Evolutionary conservation across 2,888 invertebrate species (phyloP).

Genomic region (Ophion slaviceki): DNA sequence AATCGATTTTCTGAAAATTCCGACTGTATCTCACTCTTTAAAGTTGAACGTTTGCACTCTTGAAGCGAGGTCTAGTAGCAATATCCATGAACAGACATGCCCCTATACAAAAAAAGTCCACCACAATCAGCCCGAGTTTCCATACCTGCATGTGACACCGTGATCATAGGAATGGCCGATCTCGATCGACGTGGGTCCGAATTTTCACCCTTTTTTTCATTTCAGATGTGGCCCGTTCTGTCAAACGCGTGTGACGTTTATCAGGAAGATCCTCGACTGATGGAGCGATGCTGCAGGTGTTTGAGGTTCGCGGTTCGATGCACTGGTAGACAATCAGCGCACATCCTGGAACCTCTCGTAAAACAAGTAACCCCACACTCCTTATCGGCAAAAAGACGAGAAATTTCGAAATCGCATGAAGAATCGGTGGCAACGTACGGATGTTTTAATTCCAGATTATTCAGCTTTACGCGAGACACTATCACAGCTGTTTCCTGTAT

Average conservation of each 20-base stretch:
- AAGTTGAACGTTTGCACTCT: too few species aligned
- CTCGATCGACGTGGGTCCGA: neutral
- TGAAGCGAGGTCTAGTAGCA: too few species aligned
- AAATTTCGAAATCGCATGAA: slow-evolving; percentile 8
- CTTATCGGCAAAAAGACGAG: neutral
- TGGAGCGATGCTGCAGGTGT: slow-evolving; percentile 96
- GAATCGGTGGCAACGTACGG: neutral
- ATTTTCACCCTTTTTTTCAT: neutral
- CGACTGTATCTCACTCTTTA: too few species aligned
- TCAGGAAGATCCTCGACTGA: slow-evolving; percentile 92
- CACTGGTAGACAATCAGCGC: slow-evolving; percentile 90
- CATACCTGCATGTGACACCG: too few species aligned
- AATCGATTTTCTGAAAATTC: too few species aligned
- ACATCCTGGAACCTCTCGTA: slow-evolving; percentile 92
- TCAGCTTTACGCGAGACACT: slow-evolving; percentile 89
- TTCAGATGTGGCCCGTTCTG: slow-evolving; percentile 94
- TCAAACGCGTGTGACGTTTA: slow-evolving; percentile 91
- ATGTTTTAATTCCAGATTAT: slow-evolving; percentile 85
- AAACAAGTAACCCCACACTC: slow-evolving; percentile 86
- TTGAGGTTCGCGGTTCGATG: slow-evolving; percentile 95
- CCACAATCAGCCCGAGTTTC: too few species aligned
- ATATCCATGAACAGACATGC: too few species aligned
- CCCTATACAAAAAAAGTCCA: too few species aligned
- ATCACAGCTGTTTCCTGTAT: slow-evolving; percentile 96
- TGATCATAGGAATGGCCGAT: too few species aligned